A percentile compares a stretch with the other conserved stretches of the same genome.
Evolutionary conservation across 2,888 invertebrate genomes (phyloP).

Genomic region (Leptopilina myrica): DNA sequence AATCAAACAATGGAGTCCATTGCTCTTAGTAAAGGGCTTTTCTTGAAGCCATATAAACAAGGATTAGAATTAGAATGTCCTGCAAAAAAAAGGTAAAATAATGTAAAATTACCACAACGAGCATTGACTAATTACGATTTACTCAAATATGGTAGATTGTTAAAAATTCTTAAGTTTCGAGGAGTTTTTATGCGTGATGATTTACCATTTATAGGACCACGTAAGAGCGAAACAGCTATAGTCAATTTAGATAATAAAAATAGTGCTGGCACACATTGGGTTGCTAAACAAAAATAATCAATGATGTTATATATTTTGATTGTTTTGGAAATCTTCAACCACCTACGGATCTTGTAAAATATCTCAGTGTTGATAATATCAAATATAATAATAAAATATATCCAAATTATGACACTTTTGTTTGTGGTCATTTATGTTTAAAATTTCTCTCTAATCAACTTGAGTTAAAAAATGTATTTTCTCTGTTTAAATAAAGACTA

Average conservation of each 20-base stretch:
- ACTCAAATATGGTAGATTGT: neutral
- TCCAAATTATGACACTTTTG: neutral
- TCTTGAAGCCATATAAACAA: neutral
- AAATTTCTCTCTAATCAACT: neutral
- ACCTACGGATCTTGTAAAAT: neutral
- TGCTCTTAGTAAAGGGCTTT: neutral
- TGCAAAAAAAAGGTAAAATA: neutral
- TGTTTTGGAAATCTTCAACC: neutral
- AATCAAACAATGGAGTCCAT: slow-evolving; percentile 62
- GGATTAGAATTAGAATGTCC: neutral
- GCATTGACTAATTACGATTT: too few species aligned
- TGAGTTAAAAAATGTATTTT: neutral
- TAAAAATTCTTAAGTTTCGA: neutral
- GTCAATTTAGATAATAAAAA: too few species aligned
- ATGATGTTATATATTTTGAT: neutral
- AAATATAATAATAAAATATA: neutral
- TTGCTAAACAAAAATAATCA: too few species aligned
- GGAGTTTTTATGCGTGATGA: neutral
- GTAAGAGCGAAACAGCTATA: too few species aligned
- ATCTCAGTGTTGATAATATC: neutral
- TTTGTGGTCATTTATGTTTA: slow-evolving; percentile 41
- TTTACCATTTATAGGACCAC: neutral
- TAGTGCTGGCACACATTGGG: too few species aligned
- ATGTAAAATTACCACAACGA: slow-evolving; percentile 1
- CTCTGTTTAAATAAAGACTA: neutral